Base-by-base conservation (phyloP, 92 coral and sea anemone species). In the Pocillopora grandis region DNA sequence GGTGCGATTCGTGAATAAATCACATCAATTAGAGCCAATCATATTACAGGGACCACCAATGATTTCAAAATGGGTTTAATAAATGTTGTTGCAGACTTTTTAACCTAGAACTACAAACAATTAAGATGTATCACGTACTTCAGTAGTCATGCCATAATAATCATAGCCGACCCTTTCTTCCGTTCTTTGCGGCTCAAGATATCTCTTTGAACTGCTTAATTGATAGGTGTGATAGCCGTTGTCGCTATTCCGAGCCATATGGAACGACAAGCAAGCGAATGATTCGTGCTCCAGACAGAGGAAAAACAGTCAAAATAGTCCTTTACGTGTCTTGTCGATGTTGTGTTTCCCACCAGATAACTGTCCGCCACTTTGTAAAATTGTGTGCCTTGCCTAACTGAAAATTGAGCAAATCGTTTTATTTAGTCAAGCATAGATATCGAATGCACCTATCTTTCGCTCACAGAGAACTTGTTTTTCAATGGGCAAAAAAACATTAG, bases 171-270 rank as follows among this genome's bases (percentile, higher is more conserved):
- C 5, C 42, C 75, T 64, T 14, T 69, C 27, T 69, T 66, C 75
- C 7, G 52, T 16, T 23, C 49, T 66, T 0, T 49, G 84, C 19
- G 84, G 84, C 62, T 79, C 84, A n/a, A 66, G 48, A 61, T 61
- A 61, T 77, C 60, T 77, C 62, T 61, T 58, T 16, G 81, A 77
- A 35, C 35, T 78, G 62, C 73, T 78, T 19, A 79, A 49, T 33
- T 79, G 62, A 69, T 63, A 79, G 2, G 75, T 59, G 35, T 65
- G 55, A 23, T 62, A 18, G 19, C 77, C 67, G 49, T 55, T 66
- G 11, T 66, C 20, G 12, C 27, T 10, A 16, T 12, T 64, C 23
- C 65, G 21, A 27, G 42, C 82, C 11, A 78, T 2, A 55, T 78
- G 62, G 11, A 62, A 78, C 2, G 82, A 78, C 12, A 78, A 35